These are phyloP conservation scores for Dicycla oo DNA, from an alignment of 2,888 invertebrate genomes.

Conservation along the genomic window DNA sequence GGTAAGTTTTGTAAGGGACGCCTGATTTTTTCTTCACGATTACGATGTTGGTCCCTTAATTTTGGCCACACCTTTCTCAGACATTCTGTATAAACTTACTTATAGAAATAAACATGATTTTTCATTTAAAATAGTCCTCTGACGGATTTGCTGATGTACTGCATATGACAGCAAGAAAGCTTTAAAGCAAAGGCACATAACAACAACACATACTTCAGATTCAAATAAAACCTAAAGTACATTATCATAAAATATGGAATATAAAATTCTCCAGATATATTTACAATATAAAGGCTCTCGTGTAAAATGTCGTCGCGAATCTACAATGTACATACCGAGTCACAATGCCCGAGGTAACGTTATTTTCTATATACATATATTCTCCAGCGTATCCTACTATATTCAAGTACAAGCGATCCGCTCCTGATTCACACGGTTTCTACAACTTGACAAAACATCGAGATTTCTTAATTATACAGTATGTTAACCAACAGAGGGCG, in stretches of 20 bases:
- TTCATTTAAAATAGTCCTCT: too few relatives aligned
- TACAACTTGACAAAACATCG: neutral
- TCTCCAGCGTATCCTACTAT: slow-evolving; percentile 26
- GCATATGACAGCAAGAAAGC: neutral
- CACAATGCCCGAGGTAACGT: slow-evolving; percentile 31
- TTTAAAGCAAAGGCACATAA: neutral
- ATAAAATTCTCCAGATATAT: slow-evolving; percentile 37
- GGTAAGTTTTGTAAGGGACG: too few relatives aligned
- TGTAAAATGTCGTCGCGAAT: slow-evolving; percentile 32
- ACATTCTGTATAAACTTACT: too few relatives aligned
- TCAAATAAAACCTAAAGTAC: slow-evolving; percentile 14
- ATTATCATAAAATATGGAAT: slow-evolving; percentile 65
- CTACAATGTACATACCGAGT: slow-evolving; percentile 23
- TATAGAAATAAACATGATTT: too few relatives aligned
- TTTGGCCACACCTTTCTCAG: too few relatives aligned
- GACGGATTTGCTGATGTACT: neutral
- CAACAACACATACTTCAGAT: neutral
- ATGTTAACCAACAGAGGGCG: too few relatives aligned
- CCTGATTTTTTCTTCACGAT: too few relatives aligned
- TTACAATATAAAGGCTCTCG: slow-evolving; percentile 45
- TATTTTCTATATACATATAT: slow-evolving; percentile 14
- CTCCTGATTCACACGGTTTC: neutral
- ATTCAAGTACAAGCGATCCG: neutral
- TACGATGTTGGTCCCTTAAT: too few relatives aligned
- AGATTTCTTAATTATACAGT: neutral